phyloP scores from a whole-genome alignment of 2,888 invertebrate genomes.

The Drosophila lutescens region DNA sequence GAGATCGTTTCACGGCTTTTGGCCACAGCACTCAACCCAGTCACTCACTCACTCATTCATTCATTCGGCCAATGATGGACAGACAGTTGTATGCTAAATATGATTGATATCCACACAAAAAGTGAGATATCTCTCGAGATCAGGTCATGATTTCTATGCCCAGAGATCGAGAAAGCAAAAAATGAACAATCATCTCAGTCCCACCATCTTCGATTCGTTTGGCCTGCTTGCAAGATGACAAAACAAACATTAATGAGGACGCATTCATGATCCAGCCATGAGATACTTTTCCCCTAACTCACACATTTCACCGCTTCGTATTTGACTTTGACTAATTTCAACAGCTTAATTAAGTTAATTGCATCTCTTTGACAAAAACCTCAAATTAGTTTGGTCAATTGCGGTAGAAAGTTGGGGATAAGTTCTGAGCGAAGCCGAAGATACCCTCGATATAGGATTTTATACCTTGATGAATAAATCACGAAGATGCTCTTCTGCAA shows the following conservation, averaged over 20 bases:
- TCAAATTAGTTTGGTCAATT: slow-evolving; percentile 56
- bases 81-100: slow-evolving; percentile 75
- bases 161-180: slow-evolving; percentile 2
- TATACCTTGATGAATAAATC: too few relatives aligned
- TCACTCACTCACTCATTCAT: slow-evolving; percentile 14
- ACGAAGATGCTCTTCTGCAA: too few relatives aligned
- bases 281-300: slow-evolving; percentile 9
- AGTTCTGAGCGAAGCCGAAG: neutral
- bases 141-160: slow-evolving; percentile 4
- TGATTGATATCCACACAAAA: slow-evolving; percentile 69
- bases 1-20: slow-evolving; percentile 9
- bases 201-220: slow-evolving; percentile 14
- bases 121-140: slow-evolving; percentile 15
- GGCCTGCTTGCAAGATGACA: slow-evolving; percentile 25
- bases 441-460: neutral
- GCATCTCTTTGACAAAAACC: slow-evolving; percentile 58
- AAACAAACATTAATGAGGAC: slow-evolving; percentile 31
- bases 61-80: slow-evolving; percentile 47
- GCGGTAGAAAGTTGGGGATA: slow-evolving; percentile 30
- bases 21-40: slow-evolving; percentile 16
- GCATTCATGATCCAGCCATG: slow-evolving; percentile 23
- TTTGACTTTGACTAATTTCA: slow-evolving; percentile 59
- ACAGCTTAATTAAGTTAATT: slow-evolving; percentile 74
- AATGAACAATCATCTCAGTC: slow-evolving; percentile 25
- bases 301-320: slow-evolving; percentile 10